These are phyloP conservation scores for Chelidonichthys spinosus DNA, from an alignment of 2,797 vertebrate genomes.

Conservation along the genomic window DNA sequence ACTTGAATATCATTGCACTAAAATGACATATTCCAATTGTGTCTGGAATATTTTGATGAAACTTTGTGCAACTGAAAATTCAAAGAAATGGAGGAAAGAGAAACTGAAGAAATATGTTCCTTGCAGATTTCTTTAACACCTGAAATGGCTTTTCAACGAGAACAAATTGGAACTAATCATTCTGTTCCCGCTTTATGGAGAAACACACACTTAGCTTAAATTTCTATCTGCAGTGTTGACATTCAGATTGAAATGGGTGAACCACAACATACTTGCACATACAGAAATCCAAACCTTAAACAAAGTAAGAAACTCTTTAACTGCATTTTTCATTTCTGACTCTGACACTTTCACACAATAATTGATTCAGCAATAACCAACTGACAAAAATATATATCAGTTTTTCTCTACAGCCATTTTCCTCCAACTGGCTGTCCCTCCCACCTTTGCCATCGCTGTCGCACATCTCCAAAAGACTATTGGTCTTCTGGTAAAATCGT, in stretches of 20 bases:
- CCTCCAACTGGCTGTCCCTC: conserved; percentile 22
- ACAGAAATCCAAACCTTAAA: neutral
- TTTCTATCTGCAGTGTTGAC: neutral
- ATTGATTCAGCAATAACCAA: conserved; percentile 26
- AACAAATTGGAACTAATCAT: neutral
- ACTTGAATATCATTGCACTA: neutral
- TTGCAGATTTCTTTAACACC: neutral
- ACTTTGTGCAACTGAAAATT: neutral
- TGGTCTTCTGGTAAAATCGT: conserved; percentile 74
- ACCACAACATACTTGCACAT: neutral
- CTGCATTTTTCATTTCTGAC: neutral
- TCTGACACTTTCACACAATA: neutral
- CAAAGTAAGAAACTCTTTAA: conserved; percentile 1
- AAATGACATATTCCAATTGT: neutral
- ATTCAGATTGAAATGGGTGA: neutral
- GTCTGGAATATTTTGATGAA: neutral
- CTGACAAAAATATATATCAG: conserved; percentile 5
- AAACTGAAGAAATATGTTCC: neutral
- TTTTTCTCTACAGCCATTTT: conserved; percentile 1
- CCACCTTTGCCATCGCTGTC: conserved; percentile 40
- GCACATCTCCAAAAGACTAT: conserved; percentile 63
- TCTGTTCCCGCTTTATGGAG: neutral
- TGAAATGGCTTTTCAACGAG: neutral
- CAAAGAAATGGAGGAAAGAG: too few species aligned
- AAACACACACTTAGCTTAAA: neutral